Base-by-base conservation (phyloP, 1,140 invertebrate genomes). In the Drosophila novamexicana region DNA sequence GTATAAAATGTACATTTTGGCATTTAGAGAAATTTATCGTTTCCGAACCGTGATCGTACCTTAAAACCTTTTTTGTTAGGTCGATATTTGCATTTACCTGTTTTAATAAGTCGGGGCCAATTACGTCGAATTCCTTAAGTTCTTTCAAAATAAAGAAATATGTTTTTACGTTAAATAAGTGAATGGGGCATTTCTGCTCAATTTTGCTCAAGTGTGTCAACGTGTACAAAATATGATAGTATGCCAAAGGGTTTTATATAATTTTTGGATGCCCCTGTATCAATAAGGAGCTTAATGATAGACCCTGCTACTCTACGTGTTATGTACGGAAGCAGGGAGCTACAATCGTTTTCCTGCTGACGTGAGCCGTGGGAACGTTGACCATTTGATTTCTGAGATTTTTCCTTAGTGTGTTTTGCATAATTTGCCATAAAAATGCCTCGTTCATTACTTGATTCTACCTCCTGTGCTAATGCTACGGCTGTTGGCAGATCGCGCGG, bases 101-200 rank as follows among this genome's bases (percentile, higher is more conserved):
- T 52, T 57, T 37, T 53, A 45, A 37, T 18, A 59, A 68, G 14
- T 67, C 36, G n/a, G 52, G 44, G 2, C 45, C 54, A 57, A 52
- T 59, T 57, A 50, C 44, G 29, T 58, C 22, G 22, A 68, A 59
- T 32, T 52, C 47, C 8, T 18, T 57, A 8, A 57, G 42, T 12
- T 49, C 16, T 39, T 56, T 14, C 7, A 39, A 39, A 56, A 56
- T 37, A 12, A 18, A 22, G 39, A 56, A 16, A 39, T 39, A 12
- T 7, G 14, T 7, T 6, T 36, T 39, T 54, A 14, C 9, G 36
- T 54, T 44, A 16, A n/a, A n/a, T 10, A 8, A 37, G 1, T 37
- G 37, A 8, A 22, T 9, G 37, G 1, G 32, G 1, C 4, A 53
- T 53, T 22, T 22, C 22, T 22, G 22, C 22, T 22, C 22, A 22